Conservation (phyloP, 2,888 invertebrate species). For the Cephus sareptanus region DNA sequence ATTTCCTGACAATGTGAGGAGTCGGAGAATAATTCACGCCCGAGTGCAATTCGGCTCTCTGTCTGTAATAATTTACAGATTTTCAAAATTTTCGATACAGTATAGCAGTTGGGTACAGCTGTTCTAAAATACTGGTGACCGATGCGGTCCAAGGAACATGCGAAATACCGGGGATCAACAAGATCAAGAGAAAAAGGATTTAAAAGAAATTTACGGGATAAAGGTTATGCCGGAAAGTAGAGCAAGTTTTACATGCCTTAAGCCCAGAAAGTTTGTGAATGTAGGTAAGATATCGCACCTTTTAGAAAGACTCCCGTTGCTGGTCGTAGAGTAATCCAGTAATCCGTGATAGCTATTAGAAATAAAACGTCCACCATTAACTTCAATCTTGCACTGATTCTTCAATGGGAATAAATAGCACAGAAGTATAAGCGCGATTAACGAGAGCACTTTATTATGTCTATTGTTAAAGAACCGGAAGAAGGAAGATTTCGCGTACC, state of each 20-base stretch:
- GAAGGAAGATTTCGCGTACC: not conserved
- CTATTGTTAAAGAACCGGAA: not conserved
- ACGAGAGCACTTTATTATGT: not conserved
- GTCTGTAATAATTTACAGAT: not conserved
- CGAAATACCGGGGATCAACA: not conserved
- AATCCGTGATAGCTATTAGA: not conserved
- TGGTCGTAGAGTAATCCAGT: slow-evolving; percentile 37
- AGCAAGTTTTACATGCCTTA: not conserved
- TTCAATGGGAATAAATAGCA: not conserved
- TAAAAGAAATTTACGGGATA: not conserved
- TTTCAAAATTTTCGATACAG: not conserved
- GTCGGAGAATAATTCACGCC: not conserved
- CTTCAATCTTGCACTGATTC: not conserved
- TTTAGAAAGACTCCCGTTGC: slow-evolving; percentile 26
- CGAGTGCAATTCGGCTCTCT: not conserved
- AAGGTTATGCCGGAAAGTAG: not conserved
- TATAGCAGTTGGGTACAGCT: not conserved
- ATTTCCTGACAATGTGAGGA: not conserved
- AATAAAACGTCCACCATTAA: not conserved
- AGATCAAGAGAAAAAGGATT: not conserved
- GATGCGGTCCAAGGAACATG: not conserved
- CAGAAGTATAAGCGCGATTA: not conserved
- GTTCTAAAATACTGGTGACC: not conserved
- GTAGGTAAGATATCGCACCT: not conserved
- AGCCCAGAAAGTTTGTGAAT: not conserved